phyloP scores from a whole-genome alignment of 2,888 invertebrate genomes.

The Drosophila neotestacea region DNA sequence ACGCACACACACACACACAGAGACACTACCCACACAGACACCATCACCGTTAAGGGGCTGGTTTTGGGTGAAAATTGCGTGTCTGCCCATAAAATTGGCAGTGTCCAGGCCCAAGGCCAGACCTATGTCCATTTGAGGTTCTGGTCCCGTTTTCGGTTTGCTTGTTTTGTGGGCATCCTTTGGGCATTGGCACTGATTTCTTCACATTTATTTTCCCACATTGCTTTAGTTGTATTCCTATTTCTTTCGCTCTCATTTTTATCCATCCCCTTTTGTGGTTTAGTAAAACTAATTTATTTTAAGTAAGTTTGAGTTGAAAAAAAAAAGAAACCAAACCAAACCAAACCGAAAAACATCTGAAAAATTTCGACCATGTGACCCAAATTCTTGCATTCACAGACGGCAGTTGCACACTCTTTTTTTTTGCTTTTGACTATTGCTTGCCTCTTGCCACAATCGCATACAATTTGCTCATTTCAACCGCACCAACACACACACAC shows the following conservation, averaged over 20 bases:
- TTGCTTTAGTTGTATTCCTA: constrained; percentile 49
- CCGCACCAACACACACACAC: constrained; percentile 59
- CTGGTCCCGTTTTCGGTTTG: constrained; percentile 31
- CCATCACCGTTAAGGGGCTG: neutral
- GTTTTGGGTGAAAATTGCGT: constrained; percentile 69
- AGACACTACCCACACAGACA: constrained; percentile 17
- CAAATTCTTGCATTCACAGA: constrained; percentile 61
- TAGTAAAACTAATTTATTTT: constrained; percentile 77
- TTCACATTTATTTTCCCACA: constrained; percentile 72
- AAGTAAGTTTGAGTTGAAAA: constrained; percentile 65
- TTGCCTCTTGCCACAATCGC: constrained; percentile 68
- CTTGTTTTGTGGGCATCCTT: constrained; percentile 66
- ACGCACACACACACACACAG: constrained; percentile 46
- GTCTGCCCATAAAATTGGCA: constrained; percentile 76
- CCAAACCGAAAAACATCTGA: constrained; percentile 19
- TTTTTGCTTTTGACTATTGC: constrained; percentile 6
- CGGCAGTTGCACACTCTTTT: constrained; percentile 32
- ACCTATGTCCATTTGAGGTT: constrained; percentile 63
- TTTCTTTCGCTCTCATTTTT: constrained; percentile 11
- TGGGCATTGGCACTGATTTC: constrained; percentile 79
- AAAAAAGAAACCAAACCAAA: constrained; percentile 8
- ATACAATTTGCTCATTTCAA: constrained; percentile 80
- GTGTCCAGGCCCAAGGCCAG: constrained; percentile 51
- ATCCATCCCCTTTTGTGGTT: constrained; percentile 61
- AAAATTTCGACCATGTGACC: constrained; percentile 69